Evolutionary conservation across 2,113 vertebrate genomes (phyloP), one percentile per base, ranked within the genome.

Genomic region (Callithrix jacchus): DNA sequence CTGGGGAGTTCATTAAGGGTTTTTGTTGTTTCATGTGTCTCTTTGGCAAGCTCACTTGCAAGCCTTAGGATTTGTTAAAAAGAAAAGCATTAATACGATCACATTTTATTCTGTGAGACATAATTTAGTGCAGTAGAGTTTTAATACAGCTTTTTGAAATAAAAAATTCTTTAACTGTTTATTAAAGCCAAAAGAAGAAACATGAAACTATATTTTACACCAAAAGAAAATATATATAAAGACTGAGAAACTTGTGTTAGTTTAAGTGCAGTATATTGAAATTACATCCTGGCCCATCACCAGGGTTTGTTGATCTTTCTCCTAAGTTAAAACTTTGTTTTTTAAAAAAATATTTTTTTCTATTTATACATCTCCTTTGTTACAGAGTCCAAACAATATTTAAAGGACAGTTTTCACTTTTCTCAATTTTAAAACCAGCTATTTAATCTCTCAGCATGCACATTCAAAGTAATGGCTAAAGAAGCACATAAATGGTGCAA

Each of bases 391-490:
- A 64, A 83, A 58, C 49, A 73, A 47, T 71, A 76, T 27, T 80
- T 80, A n/a, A 2, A 71, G 12, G 37, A 87, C 2, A 71, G 8
- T 61, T 76, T 90, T 94, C 42, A 90, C 7, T 85, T 49, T 16
- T 52, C 4, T 82, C 11, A 35, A 2, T 64, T 87, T 94, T 45
- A 87, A 77, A 71, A 73, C 25, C 35, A 73, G 7, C 20, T 66
- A 30, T 82, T 73, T 35, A 70, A 40, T 70, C 9, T 77, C 42
- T 76, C 30, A 13, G 4, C 52, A 82, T 56, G 12, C 3, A 32
- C 81, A 93, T 93, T 94, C 58, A 93, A 82, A 94, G 27, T 88
- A 73, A 73, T 71, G 32, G 2, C 32, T 54, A 74, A 52, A 93
- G n/a, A 47, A 93, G 3, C 40, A 66, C 37, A 81, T 27, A 94